Conservation (phyloP, 2,888 invertebrate genomes). For the Lissonota sp. region DNA sequence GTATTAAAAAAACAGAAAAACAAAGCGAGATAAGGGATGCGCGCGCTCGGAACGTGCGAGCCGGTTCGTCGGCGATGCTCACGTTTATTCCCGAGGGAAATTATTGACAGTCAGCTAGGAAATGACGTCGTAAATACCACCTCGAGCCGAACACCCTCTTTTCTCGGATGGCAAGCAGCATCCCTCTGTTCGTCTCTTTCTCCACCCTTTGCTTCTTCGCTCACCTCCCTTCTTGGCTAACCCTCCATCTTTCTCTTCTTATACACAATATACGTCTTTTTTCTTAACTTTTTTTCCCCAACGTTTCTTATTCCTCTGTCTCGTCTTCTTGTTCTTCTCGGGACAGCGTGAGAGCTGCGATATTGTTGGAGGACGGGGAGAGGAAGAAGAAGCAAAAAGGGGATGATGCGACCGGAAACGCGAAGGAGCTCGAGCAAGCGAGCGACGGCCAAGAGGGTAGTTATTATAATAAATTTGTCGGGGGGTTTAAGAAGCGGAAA, state of each 20-base stretch:
- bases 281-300: slow-evolving; percentile 49
- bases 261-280: slow-evolving; percentile 30
- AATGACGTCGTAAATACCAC: slow-evolving; percentile 83
- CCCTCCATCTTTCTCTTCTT: slow-evolving; percentile 49
- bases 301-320: slow-evolving; percentile 48
- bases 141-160: slow-evolving; percentile 74
- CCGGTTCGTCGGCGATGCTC: slow-evolving; percentile 71
- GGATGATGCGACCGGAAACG: slow-evolving; percentile 67
- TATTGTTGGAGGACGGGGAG: slow-evolving; percentile 51
- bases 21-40: slow-evolving; percentile 66
- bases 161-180: slow-evolving; percentile 53
- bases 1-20: slow-evolving; percentile 47
- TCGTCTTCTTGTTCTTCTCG: slow-evolving; percentile 61
- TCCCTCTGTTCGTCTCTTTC: slow-evolving; percentile 54
- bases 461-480: slow-evolving; percentile 83
- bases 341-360: slow-evolving; percentile 58
- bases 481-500: slow-evolving; percentile 83
- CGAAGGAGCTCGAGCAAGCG: slow-evolving; percentile 68
- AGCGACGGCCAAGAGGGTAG: slow-evolving; percentile 80
- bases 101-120: slow-evolving; percentile 83
- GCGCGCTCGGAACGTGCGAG: slow-evolving; percentile 54
- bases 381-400: slow-evolving; percentile 46
- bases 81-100: slow-evolving; percentile 81
- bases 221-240: slow-evolving; percentile 41
- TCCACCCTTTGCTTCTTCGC: background rate